These are phyloP conservation scores for Cephalopholis sonnerati DNA, from an alignment of 2,113 vertebrate genomes.

Conservation along the genomic window DNA sequence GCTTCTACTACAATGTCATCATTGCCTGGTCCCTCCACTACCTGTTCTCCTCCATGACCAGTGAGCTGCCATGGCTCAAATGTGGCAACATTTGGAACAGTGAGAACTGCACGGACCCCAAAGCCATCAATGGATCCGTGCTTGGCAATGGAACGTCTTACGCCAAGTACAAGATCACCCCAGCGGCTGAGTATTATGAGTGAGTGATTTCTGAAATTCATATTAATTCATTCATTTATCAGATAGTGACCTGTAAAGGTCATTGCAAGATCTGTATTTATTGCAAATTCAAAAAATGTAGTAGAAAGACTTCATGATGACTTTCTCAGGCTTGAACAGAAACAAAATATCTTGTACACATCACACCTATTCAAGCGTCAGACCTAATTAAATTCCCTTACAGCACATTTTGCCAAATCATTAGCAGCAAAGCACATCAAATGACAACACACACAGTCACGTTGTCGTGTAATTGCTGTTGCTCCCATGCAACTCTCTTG, in stretches of 20 bases:
- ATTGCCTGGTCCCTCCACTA: conserved; percentile 99
- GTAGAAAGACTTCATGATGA: not conserved
- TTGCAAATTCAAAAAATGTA: not conserved
- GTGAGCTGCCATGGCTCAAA: conserved; percentile 91
- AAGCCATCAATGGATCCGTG: conserved; percentile 86
- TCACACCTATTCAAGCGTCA: not conserved
- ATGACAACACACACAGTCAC: not conserved
- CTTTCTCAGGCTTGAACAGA: not conserved
- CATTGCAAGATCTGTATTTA: not conserved
- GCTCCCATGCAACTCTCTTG: not conserved
- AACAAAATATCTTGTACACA: not conserved
- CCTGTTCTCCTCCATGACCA: conserved; percentile 94
- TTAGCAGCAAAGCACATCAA: not conserved
- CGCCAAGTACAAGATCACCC: conserved; percentile 94
- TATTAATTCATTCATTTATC: not conserved
- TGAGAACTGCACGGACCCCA: conserved; percentile 91
- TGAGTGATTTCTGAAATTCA: conserved; percentile 84
- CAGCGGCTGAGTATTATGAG: conserved; percentile 97
- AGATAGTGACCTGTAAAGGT: not conserved
- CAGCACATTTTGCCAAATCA: not conserved
- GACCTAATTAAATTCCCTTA: not conserved
- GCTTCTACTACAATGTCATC: conserved; percentile 99
- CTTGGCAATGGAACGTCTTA: conserved; percentile 90
- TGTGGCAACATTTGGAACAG: conserved; percentile 96
- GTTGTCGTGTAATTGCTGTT: not conserved